Base-by-base conservation (phyloP, 2,888 invertebrate species). In the Plagodis pulveraria region DNA sequence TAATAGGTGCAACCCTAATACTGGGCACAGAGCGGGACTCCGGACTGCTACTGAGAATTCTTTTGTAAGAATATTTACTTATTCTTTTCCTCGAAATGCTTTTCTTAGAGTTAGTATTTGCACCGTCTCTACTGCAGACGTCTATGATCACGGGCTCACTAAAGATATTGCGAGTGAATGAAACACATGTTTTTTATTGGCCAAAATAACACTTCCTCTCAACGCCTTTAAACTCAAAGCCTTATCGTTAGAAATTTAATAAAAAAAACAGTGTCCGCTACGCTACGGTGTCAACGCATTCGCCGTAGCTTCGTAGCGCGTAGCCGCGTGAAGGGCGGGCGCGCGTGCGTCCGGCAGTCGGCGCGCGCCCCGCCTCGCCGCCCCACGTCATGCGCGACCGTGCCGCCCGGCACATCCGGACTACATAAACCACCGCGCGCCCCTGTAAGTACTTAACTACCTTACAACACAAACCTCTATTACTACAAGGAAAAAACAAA, bases 311-410 rank as follows among this genome's bases (percentile, higher is more conserved):
- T 53, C 75, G 83, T 79, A 80, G 81, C 81, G 72, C 80, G 80
- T 81, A 80, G 80, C 74, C 66, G 65, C 72, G 73, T 62, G 63
- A 9, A 52, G 74, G 63, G 62, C 54, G 66, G 56, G 74, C 80
- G 85, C 83, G 84, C 87, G 86, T 86, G 91, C 89, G 87, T 86
- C 84, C 86, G 89, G 83, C 82, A 86, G 87, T 87, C 83, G 87
- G 86, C 84, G 82, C 77, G 76, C 77, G 84, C 80, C 84, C 86
- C 86, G 89, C 86, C 85, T 78, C 77, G 84, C 80, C 83, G 86
- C 83, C 74, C 73, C 80, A 79, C 86, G 87, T 87, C 77, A 89
- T 89, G 89, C 82, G 81, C 75, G 68, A 69, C 71, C 71, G 70
- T 72, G 69, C 70, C 66, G 72, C 74, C 73, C 80, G 72, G 67